Evolutionary conservation across 2,797 vertebrate genomes (phyloP), one percentile per base, ranked within the genome.

Genomic region (Ciconia nigra): DNA sequence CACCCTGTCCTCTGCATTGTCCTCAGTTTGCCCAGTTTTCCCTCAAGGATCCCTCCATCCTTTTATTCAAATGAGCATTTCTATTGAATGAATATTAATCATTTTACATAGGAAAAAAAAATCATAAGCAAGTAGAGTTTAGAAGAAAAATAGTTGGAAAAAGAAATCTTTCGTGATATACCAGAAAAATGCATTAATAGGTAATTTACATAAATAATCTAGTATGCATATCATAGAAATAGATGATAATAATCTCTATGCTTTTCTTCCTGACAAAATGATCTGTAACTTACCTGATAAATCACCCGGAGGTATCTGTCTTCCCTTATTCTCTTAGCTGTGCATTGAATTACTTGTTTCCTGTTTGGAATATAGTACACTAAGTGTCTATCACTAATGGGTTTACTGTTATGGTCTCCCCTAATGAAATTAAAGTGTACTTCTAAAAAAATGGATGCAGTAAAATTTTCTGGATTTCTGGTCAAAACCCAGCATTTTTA

Each of bases 331-430:
- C 73, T 90, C 29, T 94, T 95, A 94, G 44, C 52, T 89, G 28
- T 67, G 18, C 89, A 95, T 74, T 92, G 69, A 89, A 92, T 96
- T 92, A 91, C 80, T 82, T 66, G 59, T 65, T 93, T 96, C 92
- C 93, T 94, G 78, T 70, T 85, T 69, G 66, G 42, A 81, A 87
- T 58, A 66, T 24, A 77, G 26, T 79, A 37, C 11, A 54, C 41
- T 65, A 46, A 91, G 37, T 37, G 29, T 57, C 61, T 82, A 5
- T 85, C 59, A 47, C 73, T 91, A 85, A 91, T 63, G 69, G 41
- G 6, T 46, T 94, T 85, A 87, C 46, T 70, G 14, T 79, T 94
- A 66, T 5, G 8, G 35, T 80, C 44, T 70, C 22, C 31, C 22
- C 12, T 84, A 89, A 83, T 57, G 41, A 87, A 94, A 85, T 93